A percentile compares a stretch with the other conserved stretches of the same genome.
phyloP scores from a whole-genome alignment of 2,888 invertebrate genomes.

The Argyra leucocephala region DNA sequence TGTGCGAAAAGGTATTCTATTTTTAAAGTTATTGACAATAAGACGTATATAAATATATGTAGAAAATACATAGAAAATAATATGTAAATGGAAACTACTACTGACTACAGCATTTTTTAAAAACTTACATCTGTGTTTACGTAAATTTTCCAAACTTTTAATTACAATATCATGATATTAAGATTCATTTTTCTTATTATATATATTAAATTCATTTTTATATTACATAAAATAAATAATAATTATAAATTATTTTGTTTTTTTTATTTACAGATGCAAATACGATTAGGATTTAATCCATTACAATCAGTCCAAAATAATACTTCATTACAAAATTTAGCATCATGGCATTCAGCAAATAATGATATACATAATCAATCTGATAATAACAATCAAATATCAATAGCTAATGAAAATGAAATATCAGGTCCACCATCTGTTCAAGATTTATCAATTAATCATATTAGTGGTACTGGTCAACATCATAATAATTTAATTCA shows the following conservation, averaged over 20 bases:
- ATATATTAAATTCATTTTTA: too few species aligned
- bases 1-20: too few species aligned
- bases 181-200: too few species aligned
- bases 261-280: slow-evolving; percentile 1
- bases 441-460: background rate
- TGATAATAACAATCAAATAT: background rate
- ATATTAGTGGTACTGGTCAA: background rate
- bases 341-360: background rate
- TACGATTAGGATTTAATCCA: background rate
- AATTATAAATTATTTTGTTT: background rate
- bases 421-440: background rate
- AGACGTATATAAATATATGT: too few species aligned
- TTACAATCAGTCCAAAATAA: background rate
- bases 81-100: too few species aligned
- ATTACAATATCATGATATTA: too few species aligned
- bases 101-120: too few species aligned
- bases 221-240: too few species aligned
- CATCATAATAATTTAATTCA: slow-evolving; percentile 3
- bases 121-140: too few species aligned
- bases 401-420: background rate
- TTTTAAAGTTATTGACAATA: too few species aligned
- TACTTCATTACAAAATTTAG: slow-evolving; percentile 2
- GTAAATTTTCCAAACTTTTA: too few species aligned
- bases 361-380: background rate
- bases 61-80: too few species aligned